phyloP scores from a whole-genome alignment of 2,797 vertebrate genomes.

The Sebastes nivosus region DNA sequence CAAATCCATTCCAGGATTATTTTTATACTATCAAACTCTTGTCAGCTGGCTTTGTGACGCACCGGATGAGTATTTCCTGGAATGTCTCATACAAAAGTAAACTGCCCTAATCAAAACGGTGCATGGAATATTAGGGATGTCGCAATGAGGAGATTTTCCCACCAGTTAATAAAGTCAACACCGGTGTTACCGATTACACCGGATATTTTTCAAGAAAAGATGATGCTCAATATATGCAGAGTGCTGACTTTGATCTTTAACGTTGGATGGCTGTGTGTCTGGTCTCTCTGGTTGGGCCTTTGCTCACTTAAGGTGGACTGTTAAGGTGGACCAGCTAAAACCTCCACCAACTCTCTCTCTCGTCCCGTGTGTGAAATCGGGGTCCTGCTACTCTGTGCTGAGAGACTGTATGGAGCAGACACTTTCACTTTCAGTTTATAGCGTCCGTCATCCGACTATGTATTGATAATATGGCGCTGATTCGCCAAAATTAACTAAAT shows the following conservation, averaged over 20 bases:
- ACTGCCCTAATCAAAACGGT: background rate
- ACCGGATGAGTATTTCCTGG: constrained; percentile 9
- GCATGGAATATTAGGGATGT: background rate
- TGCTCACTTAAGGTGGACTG: too few species aligned
- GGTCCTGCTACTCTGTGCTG: too few species aligned
- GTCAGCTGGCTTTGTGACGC: background rate
- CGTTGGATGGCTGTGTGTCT: too few species aligned
- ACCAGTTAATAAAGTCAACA: background rate
- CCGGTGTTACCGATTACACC: background rate
- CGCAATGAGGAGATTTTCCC: background rate
- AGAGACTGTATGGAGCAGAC: too few species aligned
- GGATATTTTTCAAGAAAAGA: background rate
- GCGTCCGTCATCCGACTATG: too few species aligned
- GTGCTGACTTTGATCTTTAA: background rate
- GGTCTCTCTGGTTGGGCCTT: too few species aligned
- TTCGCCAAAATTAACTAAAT: too few species aligned
- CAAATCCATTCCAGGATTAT: constrained; percentile 15
- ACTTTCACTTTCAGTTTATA: too few species aligned
- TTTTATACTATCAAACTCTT: background rate
- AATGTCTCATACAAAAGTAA: background rate
- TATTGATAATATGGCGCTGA: too few species aligned
- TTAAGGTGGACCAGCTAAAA: too few species aligned
- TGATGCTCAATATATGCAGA: background rate
- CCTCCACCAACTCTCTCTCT: too few species aligned
- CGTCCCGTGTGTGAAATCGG: too few species aligned